Evolutionary conservation across 1,140 invertebrate species (phyloP), one percentile per base, ranked within the genome.

Genomic region (Zophobas atratus): DNA sequence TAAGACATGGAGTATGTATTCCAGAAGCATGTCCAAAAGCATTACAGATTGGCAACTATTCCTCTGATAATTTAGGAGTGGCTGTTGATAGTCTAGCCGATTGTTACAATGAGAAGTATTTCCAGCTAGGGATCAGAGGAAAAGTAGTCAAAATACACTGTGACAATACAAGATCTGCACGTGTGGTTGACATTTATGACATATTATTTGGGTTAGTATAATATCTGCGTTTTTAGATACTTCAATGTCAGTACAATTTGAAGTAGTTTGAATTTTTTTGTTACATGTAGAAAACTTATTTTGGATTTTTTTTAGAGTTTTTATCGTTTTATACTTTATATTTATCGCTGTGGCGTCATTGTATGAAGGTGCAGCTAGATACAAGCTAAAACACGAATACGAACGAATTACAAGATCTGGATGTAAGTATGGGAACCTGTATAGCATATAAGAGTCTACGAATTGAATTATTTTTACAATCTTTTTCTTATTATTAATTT

Each of bases 1-100:
- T 81, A 33, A 51, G 81, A 49, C 79, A 81, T 76, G 75, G 81
- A 38, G 77, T 81, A 39, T 81, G 81, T 73, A 77, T 80, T 3
- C 79, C 81, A 41, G 20, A 60, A 51, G 76, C 51, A 32, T 80
- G 79, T 71, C 20, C 36, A 20, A 3, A 57, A 34, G 32, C 53
- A 4, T 3, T 46, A 46, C 3, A 46, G 20, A 49, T 36, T 20
- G 36, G 4, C 32, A n/a, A n/a, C 32, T 4, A 55, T 63, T 75
- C 43, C 63, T 51, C 51, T 34, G 55, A 77, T 20, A 1, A 55
- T 6, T 20, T 20, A 20, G 6, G 36, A 6, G 4, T 34, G 5
- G 6, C 67, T 8, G 6, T 71, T 34, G 75, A 77, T 8, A 6
- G 20, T 35, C 70, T 81, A n/a, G 2, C 78, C 38, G 2, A 33